Evolutionary conservation across 2,888 invertebrate species (phyloP).

Genomic region (Tenthredo amoena): DNA sequence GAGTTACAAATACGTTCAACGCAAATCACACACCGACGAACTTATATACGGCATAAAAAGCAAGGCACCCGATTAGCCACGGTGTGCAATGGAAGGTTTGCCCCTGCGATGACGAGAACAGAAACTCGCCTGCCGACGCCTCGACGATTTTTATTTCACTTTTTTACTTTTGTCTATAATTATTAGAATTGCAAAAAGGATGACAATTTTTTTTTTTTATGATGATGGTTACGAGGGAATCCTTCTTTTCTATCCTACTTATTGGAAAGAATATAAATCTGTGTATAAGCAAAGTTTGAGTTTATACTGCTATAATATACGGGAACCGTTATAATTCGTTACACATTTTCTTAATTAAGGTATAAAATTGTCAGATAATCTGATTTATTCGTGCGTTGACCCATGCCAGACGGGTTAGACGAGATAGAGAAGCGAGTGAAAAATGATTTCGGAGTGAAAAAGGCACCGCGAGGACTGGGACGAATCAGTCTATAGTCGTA

Average conservation of each 20-base stretch:
- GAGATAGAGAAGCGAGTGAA: conserved; percentile 28
- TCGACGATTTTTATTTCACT: not conserved
- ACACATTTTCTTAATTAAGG: not conserved
- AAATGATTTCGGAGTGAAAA: conserved; percentile 6
- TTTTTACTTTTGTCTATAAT: not conserved
- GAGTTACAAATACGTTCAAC: not conserved
- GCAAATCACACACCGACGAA: conserved; percentile 36
- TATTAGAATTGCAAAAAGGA: not conserved
- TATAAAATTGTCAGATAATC: conserved; percentile 28
- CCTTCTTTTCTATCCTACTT: not conserved
- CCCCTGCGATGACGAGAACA: conserved; percentile 46
- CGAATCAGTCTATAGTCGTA: conserved; percentile 27
- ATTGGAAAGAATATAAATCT: not conserved
- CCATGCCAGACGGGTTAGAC: not conserved
- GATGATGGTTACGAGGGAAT: not conserved
- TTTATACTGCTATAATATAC: not conserved
- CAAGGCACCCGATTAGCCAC: conserved; percentile 50
- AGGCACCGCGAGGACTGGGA: conserved; percentile 12
- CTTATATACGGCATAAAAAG: conserved; percentile 21
- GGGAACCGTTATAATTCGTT: conserved; percentile 12
- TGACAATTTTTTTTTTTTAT: not conserved
- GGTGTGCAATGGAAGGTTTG: conserved; percentile 39
- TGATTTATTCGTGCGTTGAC: conserved; percentile 15
- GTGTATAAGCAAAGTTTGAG: not conserved
- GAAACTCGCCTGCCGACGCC: conserved; percentile 15